Base-by-base conservation (phyloP, 2,888 invertebrate species). In the Peribatodes rhomboidaria region DNA sequence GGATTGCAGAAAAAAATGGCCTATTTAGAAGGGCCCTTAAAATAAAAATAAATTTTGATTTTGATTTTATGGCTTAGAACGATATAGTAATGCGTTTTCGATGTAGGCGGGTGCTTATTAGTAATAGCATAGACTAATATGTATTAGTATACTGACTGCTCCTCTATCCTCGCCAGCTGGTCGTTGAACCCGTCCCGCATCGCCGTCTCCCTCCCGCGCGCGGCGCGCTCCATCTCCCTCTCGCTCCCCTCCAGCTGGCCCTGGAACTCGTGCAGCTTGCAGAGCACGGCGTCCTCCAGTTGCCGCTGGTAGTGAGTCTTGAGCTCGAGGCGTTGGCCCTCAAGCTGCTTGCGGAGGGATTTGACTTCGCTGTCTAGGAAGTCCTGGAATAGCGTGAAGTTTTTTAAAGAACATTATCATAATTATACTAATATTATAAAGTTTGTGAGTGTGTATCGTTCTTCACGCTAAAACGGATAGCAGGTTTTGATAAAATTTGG, bases 281-380 rank as follows among this genome's bases (percentile, higher is more conserved):
- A 94, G 62, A 95, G 90, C 16, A 97, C 97, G 0, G 97, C 96
- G 53, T 95, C 94, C 76, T 97, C 97, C 11, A 97, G 92, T 87
- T 97, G 97, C 71, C 95, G 95, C 86, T 97, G 97, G 79, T 97
- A 97, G 80, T 96, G 96, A 39, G 94, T 93, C 74, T 96, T 95
- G 14, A 97, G 86, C 66, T 97, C 96, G 11, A 92, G 85, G 79
- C 96, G 96, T 70, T 95, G 95, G 0, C 94, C 86, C 62, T 96
- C 96, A 49, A 95, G 80, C 49, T 95, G 94, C 39, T 94, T 94
- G 46, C 90, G 91, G 1, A 92, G 81, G 10, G 74, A 70, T 66
- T 95, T 95, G 0, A 94, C 82, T 57, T 95, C 95, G 46, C 83
- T 87, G 69, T 95, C 94, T 0, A 95, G 79, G 1, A 81, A 80